Evolutionary conservation across 2,113 vertebrate species (phyloP), one percentile per base, ranked within the genome.

Genomic region (Australoheros scitulus): DNA sequence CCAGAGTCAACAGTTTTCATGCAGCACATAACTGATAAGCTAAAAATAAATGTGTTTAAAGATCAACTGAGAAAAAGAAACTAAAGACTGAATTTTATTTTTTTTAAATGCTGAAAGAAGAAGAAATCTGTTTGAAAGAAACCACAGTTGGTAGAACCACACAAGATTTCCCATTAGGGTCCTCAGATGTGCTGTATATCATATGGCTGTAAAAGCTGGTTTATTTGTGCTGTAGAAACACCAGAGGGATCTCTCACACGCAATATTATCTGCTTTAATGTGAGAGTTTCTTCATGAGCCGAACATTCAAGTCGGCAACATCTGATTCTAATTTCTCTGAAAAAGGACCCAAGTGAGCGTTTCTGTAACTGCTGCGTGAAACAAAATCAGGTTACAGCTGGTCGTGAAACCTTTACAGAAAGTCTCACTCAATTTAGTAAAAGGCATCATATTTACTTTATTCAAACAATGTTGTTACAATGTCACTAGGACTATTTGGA

Each of bases 141-240:
- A 72, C 17, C 68, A 72, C 68, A 55, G 26, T 43, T 72, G 65
- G 65, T 32, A 32, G 43, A 72, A 17, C 24, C 10, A 52, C 6
- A 32, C 5, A 52, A 20, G 26, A 55, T 55, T 55, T 72, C 55
- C 52, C 26, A 72, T 72, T 8, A 55, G 47, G 11, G 4, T 24
- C 0, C 8, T 17, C 43, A 32, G 24, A 18, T 6, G 6, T 34
- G 18, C 52, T n/a, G n/a, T n/a, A n/a, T n/a, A n/a, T n/a, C n/a
- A n/a, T n/a, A 55, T 6, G 32, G 68, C 26, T 72, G 68, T 11
- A 72, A 55, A 55, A 34, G 26, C 47, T 55, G 68, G 20, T 72
- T 72, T 34, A 72, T 55, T 8, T 5, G 68, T 55, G 26, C 18
- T 72, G 68, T 34, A 34, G 47, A 29, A 55, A 72, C 18, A 55